Evolutionary conservation across 2,113 vertebrate genomes (phyloP).

Genomic region (Tringa solitaria): DNA sequence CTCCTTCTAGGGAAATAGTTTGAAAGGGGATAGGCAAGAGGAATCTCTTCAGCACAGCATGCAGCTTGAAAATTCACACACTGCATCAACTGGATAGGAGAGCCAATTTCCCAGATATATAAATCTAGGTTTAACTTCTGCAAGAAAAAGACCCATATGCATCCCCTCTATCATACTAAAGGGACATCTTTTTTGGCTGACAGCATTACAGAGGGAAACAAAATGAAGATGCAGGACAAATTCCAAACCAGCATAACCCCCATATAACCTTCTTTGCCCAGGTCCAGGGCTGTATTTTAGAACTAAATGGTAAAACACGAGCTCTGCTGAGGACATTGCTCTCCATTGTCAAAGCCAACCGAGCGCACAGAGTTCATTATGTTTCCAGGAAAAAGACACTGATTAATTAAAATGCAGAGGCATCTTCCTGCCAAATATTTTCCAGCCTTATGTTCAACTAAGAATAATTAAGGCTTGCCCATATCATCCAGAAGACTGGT

Average conservation of each 20-base stretch:
- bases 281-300: background rate
- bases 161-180: background rate
- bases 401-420: slow-evolving; percentile 48
- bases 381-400: background rate
- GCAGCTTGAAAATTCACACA: background rate
- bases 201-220: background rate
- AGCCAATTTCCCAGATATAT: background rate
- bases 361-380: background rate
- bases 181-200: background rate
- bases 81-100: background rate
- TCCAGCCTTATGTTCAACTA: slow-evolving; percentile 47
- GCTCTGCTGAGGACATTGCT: background rate
- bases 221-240: background rate
- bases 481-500: background rate
- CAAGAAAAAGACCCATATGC: background rate
- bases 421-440: slow-evolving; percentile 40
- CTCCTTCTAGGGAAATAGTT: background rate
- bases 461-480: background rate
- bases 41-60: background rate
- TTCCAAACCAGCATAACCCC: background rate
- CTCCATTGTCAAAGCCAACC: background rate
- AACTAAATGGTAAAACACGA: background rate
- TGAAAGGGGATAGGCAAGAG: background rate
- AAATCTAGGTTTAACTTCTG: slow-evolving; percentile 10
- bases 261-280: background rate